Evolutionary conservation across 2,113 vertebrate species (phyloP), one percentile per base, ranked within the genome.

Genomic region (Hypocryptadius cinnamomeus): DNA sequence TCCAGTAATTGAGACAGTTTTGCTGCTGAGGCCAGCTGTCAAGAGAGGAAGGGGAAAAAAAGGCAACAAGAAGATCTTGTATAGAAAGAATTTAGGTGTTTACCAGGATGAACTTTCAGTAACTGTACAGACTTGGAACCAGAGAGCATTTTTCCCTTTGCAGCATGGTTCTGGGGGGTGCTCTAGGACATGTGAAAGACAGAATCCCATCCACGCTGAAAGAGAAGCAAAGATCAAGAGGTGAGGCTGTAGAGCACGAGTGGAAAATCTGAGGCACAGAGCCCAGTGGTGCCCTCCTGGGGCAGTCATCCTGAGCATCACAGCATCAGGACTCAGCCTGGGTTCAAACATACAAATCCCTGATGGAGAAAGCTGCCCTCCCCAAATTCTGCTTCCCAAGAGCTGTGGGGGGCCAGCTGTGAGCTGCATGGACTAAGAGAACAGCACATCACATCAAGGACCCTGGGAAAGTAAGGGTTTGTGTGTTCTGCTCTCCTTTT

Each of bases 191-290:
- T 3, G 3, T 8, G 39, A 68, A 65, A 57, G 70, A 39, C 23
- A 57, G 20, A 59, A 89, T 30, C 8, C 44, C 33, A 20, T 6
- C 39, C 0, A 0, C 51, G 35, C n/a, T 3, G 1, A n/a, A 74
- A 54, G 22, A 64, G 27, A 69, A 69, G 18, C 39, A 69, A 61
- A 61, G 37, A 48, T 31, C 15, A 24, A 10, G n/a, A 8, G 33
- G 12, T 77, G 54, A 86, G 83, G 21, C 13, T 56, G 12, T 35
- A 42, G 28, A 68, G 24, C 17, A 7, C 17, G 68, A 88, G 27
- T 9, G 15, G 30, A 79, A 53, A 87, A 44, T 15, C 54, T 37
- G 40, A 82, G 25, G 39, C 35, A 53, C 28, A 64, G 42, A 45
- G 22, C 11, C 47, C 31, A 59, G 20, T 3, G 17, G 8, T 71